These are phyloP conservation scores for Dexiosoma caninum DNA, from an alignment of 2,888 invertebrate species.

Conservation along the genomic window DNA sequence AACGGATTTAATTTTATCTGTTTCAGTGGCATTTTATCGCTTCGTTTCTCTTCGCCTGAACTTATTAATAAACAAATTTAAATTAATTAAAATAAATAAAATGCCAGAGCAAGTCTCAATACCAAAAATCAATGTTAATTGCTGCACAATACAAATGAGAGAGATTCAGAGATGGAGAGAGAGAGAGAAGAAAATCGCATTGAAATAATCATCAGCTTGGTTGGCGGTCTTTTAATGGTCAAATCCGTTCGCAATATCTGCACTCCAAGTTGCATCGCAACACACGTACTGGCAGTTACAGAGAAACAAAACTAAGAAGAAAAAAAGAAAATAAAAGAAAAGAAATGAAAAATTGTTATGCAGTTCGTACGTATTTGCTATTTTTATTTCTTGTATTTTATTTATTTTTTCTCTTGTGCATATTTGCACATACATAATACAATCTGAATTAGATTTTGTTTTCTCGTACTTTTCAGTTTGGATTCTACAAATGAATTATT, in stretches of 20 bases:
- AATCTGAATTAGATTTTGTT: conserved; percentile 29
- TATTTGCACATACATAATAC: conserved; percentile 59
- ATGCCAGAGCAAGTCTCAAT: conserved; percentile 24
- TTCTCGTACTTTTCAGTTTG: conserved; percentile 3
- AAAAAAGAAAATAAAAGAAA: too few species aligned
- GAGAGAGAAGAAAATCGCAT: conserved; percentile 16
- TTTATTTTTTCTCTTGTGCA: conserved; percentile 32
- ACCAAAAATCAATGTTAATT: conserved; percentile 53
- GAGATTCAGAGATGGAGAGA: not conserved
- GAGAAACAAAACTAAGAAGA: not conserved
- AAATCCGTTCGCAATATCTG: conserved; percentile 3
- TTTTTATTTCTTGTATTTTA: not conserved
- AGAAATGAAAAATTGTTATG: too few species aligned
- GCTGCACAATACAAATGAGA: conserved; percentile 1
- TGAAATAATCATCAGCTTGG: conserved; percentile 50
- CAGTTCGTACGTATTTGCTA: too few species aligned
- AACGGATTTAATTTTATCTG: conserved; percentile 37
- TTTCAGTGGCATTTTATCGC: not conserved
- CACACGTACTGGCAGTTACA: not conserved
- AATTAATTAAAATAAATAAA: conserved; percentile 57
- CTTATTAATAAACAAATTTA: conserved; percentile 41
- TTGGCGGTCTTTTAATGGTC: conserved; percentile 54
- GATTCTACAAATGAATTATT: conserved; percentile 57
- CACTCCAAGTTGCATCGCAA: not conserved
- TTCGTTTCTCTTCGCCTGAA: not conserved